phyloP scores from a whole-genome alignment of 2,797 vertebrate species.

The Anisognathus igniventris region DNA sequence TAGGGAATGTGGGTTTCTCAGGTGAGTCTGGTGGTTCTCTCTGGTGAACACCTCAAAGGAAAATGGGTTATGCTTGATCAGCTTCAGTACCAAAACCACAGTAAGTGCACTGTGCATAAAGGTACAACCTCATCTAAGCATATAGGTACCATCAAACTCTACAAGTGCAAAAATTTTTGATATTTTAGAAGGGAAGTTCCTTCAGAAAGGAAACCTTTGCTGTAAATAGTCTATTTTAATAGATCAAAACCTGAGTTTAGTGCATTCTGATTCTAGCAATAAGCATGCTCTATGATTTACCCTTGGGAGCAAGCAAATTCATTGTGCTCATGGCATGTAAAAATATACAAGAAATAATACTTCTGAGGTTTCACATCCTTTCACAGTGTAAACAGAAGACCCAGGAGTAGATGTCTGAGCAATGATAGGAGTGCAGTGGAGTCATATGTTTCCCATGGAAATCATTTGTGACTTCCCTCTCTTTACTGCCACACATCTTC shows the following conservation, averaged over 20 bases:
- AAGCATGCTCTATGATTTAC: background rate
- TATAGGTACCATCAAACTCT: background rate
- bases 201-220: background rate
- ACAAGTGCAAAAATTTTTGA: background rate
- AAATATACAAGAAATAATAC: constrained; percentile 61
- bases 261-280: background rate
- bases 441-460: constrained; percentile 40
- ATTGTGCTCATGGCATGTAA: constrained; percentile 26
- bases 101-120: too few species aligned
- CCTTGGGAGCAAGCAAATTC: background rate
- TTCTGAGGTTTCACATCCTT: constrained; percentile 52
- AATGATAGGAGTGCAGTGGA: background rate
- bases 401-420: constrained; percentile 16
- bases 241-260: constrained; percentile 20
- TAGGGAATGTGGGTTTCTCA: background rate
- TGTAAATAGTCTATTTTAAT: constrained; percentile 37
- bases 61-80: background rate
- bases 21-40: background rate
- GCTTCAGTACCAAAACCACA: background rate
- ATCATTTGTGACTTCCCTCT: constrained; percentile 30
- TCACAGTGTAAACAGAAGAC: constrained; percentile 12
- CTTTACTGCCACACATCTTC: constrained; percentile 11
- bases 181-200: background rate
- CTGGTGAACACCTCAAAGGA: background rate
- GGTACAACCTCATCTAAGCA: background rate